Percentiles rank a stretch among this genome's conserved stretches.
These are phyloP conservation scores for Venustaconcha ellipsiformis DNA, from an alignment of 1,140 invertebrate species.

Conservation along the genomic window DNA sequence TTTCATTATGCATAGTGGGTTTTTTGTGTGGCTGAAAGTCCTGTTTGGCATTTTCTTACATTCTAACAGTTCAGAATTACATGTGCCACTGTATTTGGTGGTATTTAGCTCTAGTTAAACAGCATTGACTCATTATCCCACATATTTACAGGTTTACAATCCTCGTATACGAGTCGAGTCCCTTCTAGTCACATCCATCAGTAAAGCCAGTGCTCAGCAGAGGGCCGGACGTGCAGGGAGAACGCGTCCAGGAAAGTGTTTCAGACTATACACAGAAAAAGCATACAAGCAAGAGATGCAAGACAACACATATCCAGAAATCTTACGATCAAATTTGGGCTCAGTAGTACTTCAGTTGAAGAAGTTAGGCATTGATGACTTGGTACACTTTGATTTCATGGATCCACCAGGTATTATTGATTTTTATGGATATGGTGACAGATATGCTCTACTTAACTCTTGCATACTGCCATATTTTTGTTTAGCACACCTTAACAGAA, in stretches of 20 bases:
- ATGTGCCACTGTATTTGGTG: no score
- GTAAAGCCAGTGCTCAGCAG: slow-evolving; percentile 99
- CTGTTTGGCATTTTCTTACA: no score
- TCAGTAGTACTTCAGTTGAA: slow-evolving; percentile 98
- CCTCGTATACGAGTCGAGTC: slow-evolving; percentile 98
- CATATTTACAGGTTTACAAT: slow-evolving; percentile 84
- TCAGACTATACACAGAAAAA: slow-evolving; percentile 98
- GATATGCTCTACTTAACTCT: background rate
- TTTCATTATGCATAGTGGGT: no score
- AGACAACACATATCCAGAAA: slow-evolving; percentile 99
- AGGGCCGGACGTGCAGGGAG: slow-evolving; percentile 96
- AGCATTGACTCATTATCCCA: no score
- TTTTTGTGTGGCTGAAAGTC: no score
- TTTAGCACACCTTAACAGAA: no score
- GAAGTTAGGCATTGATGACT: slow-evolving; percentile 98
- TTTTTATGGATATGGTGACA: background rate
- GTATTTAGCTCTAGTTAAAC: no score
- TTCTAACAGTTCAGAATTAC: no score
- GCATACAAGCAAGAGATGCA: slow-evolving; percentile 99
- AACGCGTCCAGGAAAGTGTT: slow-evolving; percentile 98
- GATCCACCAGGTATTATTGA: slow-evolving; percentile 84
- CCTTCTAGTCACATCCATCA: slow-evolving; percentile 97
- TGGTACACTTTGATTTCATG: slow-evolving; percentile 99
- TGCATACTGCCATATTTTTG: background rate
- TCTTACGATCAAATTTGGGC: slow-evolving; percentile 95